Conservation (phyloP, 2,888 invertebrate genomes). For the Pelosia muscerda region DNA sequence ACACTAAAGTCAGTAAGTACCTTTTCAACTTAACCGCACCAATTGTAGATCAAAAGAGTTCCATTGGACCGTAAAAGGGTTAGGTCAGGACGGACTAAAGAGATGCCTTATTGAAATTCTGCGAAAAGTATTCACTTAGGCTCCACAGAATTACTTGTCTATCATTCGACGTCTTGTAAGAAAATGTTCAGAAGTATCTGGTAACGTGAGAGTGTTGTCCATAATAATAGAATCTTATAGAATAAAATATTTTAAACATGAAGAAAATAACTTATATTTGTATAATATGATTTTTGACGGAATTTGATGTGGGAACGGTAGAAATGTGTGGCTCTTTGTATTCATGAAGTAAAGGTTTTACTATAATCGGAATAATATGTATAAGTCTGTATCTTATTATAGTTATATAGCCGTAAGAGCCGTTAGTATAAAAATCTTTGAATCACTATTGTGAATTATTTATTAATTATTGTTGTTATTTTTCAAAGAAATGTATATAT, state of each 20-base stretch:
- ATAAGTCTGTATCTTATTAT: background rate
- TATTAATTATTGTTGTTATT: too few species aligned
- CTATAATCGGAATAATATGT: background rate
- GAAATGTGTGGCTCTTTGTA: slow-evolving; percentile 17
- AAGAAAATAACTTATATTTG: slow-evolving; percentile 18
- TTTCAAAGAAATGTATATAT: too few species aligned
- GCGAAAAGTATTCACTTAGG: slow-evolving; percentile 33
- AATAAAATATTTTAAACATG: slow-evolving; percentile 41
- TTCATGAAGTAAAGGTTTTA: slow-evolving; percentile 10
- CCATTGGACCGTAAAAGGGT: slow-evolving; percentile 32
- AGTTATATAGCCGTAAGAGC: background rate
- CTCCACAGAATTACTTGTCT: slow-evolving; percentile 30
- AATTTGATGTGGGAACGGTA: slow-evolving; percentile 32
- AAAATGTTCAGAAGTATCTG: slow-evolving; percentile 28
- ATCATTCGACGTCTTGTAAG: slow-evolving; percentile 28
- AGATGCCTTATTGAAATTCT: slow-evolving; percentile 36
- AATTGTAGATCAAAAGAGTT: slow-evolving; percentile 33
- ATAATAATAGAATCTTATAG: slow-evolving; percentile 29
- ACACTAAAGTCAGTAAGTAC: slow-evolving; percentile 27
- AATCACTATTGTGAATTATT: too few species aligned
- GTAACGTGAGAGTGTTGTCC: slow-evolving; percentile 14
- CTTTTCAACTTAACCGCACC: slow-evolving; percentile 18
- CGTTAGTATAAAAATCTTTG: background rate
- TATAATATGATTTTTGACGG: slow-evolving; percentile 17
- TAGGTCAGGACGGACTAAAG: slow-evolving; percentile 16